phyloP scores from a whole-genome alignment of 2,113 vertebrate genomes.

The Rhinolophus ferrumequinum region DNA sequence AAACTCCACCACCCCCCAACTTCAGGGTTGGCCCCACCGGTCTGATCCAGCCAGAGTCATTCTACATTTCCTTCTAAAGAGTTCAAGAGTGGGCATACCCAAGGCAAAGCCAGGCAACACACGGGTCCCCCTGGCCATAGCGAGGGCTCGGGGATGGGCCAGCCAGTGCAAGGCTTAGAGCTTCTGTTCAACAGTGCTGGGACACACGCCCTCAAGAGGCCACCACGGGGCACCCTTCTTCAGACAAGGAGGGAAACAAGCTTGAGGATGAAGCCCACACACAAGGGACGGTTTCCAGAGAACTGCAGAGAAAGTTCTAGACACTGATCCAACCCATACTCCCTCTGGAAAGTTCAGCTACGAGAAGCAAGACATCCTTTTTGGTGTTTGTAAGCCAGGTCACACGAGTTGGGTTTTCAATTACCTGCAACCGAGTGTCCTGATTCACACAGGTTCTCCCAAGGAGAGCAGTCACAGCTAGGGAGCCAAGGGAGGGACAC shows the following conservation, averaged over 20 bases:
- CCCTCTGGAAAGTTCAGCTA: neutral
- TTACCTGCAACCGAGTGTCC: neutral
- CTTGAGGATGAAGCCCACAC: neutral
- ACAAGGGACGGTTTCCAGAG: neutral
- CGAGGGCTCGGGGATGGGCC: neutral
- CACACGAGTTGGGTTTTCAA: neutral
- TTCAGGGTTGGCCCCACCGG: too few species aligned
- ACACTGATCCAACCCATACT: neutral
- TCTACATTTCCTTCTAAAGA: neutral
- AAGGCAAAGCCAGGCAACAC: neutral
- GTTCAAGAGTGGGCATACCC: accelerated
- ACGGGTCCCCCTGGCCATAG: accelerated
- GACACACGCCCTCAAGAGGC: too few species aligned
- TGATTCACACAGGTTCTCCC: neutral
- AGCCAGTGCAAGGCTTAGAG: neutral
- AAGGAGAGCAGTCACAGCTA: neutral
- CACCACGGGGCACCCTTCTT: neutral
- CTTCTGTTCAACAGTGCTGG: neutral
- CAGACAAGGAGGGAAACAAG: neutral
- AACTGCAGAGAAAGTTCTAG: neutral
- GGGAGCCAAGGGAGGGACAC: accelerated
- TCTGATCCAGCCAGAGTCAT: neutral
- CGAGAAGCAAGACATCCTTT: accelerated
- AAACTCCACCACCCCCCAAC: neutral
- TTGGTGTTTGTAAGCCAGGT: neutral